Base-by-base conservation (phyloP, 2,113 vertebrate species). In the Gambusia holbrooki region DNA sequence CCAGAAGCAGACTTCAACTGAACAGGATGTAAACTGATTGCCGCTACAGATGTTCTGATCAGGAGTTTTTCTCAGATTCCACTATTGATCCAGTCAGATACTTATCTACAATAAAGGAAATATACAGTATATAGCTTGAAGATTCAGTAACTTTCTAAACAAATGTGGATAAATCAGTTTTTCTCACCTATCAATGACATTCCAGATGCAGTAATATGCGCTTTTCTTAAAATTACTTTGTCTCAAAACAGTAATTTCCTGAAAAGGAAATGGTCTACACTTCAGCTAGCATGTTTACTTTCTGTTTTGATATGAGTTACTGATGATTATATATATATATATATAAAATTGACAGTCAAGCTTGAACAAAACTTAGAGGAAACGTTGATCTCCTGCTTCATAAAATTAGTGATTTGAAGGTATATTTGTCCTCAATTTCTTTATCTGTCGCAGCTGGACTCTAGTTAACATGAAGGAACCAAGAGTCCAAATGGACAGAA, bases 1-100 rank as follows among this genome's bases (percentile, higher is more conserved):
- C 69, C 54, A 69, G 80, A 65, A 42, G 70, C 51, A 76, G 48
- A 62, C 86, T 69, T 87, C 75, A 65, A 54, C 67, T 42, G 1
- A 66, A 62, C 60, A 58, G 66, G 35, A 81, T 66, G 67, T 35
- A 62, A 10, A 5, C n/a, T 25, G 37, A 45, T n/a, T 66, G 40
- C 73, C 37, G 9, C 51, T 10, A n/a, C 17, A 7, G 51, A 58
- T 58, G 7, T 58, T 17, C 51, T 58, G 22, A 58, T n/a, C 22
- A 7, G 51, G 25, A 25, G 51, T 11, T 58, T 58, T 17, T 58
- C 51, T 10, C 22, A 10, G 51, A 58, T n/a, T 25, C 25, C 10
- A 7, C n/a, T 10, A 22, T 3, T 8, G 25, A 7, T 58, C 19
- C 25, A 22, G 22, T 25, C 22, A 58, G 45, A 48, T 15, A 48